phyloP scores from a whole-genome alignment of 2,888 invertebrate species.

The Ganaspis brasiliensis region DNA sequence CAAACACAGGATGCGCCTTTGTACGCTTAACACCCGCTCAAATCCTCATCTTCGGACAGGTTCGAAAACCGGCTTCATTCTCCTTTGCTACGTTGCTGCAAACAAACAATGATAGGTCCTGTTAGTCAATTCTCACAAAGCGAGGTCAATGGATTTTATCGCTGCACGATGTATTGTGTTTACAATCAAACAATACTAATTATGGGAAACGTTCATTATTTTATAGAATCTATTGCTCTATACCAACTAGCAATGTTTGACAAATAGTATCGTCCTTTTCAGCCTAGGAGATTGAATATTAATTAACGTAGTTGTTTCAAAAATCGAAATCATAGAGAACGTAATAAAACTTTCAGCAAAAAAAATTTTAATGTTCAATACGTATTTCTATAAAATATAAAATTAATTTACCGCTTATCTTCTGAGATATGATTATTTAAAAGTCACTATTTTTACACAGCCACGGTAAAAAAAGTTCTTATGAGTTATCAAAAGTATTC shows the following conservation, averaged over 20 bases:
- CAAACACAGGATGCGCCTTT: constrained; percentile 20
- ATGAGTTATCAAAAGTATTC: no score
- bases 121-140: constrained; percentile 39
- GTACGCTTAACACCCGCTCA: constrained; percentile 20
- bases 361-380: no score
- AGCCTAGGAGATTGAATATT: neutral
- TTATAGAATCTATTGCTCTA: neutral
- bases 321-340: no score
- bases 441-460: no score
- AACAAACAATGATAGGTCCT: constrained; percentile 33
- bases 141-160: constrained; percentile 38
- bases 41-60: constrained; percentile 30
- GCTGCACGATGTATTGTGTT: neutral
- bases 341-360: no score
- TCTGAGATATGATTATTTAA: no score
- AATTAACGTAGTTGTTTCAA: no score
- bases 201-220: constrained; percentile 25
- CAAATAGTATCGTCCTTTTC: neutral
- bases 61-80: constrained; percentile 31
- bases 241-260: neutral
- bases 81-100: constrained; percentile 10
- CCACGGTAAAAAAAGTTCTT: no score
- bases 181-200: constrained; percentile 34
- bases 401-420: no score
- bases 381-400: no score